Evolutionary conservation across 1,140 invertebrate genomes (phyloP), one percentile per base, ranked within the genome.

Genomic region (Drosophila biarmipes): DNA sequence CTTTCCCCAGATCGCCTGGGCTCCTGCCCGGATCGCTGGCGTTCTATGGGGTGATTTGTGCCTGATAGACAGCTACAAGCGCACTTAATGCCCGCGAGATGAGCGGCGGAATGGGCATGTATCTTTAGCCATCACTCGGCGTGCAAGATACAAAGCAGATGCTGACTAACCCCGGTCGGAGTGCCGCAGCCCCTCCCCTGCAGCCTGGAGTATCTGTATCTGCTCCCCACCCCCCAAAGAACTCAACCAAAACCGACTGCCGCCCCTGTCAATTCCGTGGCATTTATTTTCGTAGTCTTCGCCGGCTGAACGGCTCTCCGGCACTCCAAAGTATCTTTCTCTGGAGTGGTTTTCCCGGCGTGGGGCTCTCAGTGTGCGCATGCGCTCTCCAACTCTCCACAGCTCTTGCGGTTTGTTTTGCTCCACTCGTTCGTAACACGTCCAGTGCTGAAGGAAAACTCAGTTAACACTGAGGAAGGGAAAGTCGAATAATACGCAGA

Each of bases 61-160:
- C 52, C 59, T 69, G 68, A 80, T 68, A 58, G 81, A 87, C 81
- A 87, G 68, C 62, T 42, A 86, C 59, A 69, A 81, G 82, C 78
- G 64, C 78, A 86, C 78, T 87, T 87, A 87, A 75, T 63, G 73
- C 78, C 62, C 67, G 75, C 53, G 55, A 66, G 58, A 11, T 56
- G 57, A 19, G 15, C 19, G 10, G 29, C 34, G 52, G 21, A 14
- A 14, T 61, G 78, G 53, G 12, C 14, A 56, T 57, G 78, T 87
- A 58, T 82, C 67, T 68, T 58, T 61, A 48, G 58, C 62, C 62
- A 35, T 49, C 40, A 55, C 54, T 76, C 49, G 53, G 72, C 73
- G 73, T 56, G 61, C 59, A 64, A 87, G 82, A 87, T 86, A 82
- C 48, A 76, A 82, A 86, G 58, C 82, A 86, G 82, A 86, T 86